Conservation (phyloP, 2,113 vertebrate genomes). For the Eolophus roseicapilla region DNA sequence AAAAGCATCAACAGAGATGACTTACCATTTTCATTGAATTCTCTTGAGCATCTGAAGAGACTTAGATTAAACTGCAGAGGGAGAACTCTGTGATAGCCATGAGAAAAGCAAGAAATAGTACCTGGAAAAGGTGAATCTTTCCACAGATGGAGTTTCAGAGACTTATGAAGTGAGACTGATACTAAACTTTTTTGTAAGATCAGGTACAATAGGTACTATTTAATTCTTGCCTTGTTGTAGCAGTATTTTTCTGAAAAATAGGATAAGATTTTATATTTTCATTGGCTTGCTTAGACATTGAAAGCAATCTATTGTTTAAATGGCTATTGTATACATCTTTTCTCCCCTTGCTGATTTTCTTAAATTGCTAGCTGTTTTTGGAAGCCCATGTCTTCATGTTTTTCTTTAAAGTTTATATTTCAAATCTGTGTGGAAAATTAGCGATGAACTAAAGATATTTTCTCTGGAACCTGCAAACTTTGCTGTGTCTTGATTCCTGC, state of each 20-base stretch:
- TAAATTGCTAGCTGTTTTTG: not conserved
- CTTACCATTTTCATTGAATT: accelerated
- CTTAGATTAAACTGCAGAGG: not conserved
- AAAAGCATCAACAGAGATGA: not conserved
- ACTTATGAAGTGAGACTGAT: not conserved
- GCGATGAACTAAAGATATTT: constrained; percentile 17
- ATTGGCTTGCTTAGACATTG: not conserved
- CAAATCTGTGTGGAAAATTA: not conserved
- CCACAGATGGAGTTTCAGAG: not conserved
- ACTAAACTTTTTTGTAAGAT: not conserved
- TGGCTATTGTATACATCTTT: not conserved
- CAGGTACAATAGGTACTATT: not conserved
- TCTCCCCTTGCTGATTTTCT: not conserved
- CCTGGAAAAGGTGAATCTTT: not conserved
- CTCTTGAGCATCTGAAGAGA: not conserved
- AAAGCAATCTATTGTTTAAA: constrained; percentile 22
- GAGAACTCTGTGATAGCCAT: not conserved
- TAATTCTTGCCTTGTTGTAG: not conserved
- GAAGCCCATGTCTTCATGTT: not conserved
- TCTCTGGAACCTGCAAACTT: constrained; percentile 4
- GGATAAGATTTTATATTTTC: not conserved
- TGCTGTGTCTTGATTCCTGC: not conserved
- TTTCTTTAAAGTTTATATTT: constrained; percentile 31
- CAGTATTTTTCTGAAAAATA: not conserved
- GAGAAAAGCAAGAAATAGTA: not conserved